Base-by-base conservation (phyloP, 2,113 vertebrate genomes). In the Balaenoptera acutorostrata region DNA sequence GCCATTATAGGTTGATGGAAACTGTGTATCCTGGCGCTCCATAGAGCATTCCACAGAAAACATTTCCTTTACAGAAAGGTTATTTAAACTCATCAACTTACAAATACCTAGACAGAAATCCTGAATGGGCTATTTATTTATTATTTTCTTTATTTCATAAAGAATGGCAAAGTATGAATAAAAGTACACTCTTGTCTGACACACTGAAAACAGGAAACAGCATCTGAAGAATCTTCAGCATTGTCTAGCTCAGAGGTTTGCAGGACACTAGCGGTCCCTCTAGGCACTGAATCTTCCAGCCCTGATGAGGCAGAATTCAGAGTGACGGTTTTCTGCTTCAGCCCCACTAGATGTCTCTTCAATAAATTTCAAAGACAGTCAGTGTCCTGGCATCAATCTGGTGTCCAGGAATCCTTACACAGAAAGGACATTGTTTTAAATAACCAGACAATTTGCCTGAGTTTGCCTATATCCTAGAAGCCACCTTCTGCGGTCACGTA, bases 281-380 rank as follows among this genome's bases (percentile, higher is more conserved):
- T 95, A 69, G n/a, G 49, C 90, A 88, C 84, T 72, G 63, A 85
- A 77, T 96, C 87, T 17, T 52, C n/a, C 52, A 78, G 78, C 10
- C 31, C 33, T 41, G 14, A 0, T 0, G 15, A 46, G 33, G 13
- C 27, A 72, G 72, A 81, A 72, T 83, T 84, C 80, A 89, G 39
- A 93, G 59, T 31, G 64, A 92, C 10, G 46, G 2, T 85, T 84
- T 95, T 97, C 90, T 91, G 44, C 66, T 12, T 81, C n/a, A 25
- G 69, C 59, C 59, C 95, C 97, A 95, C 93, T 96, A 97, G 96
- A 95, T 97, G 96, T 96, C 95, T 97, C 95, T 92, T 93, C 21
- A 90, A 72, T 82, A 44, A 97, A 95, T 61, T 74, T 69, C 41
- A 66, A 49, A 72, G 41, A 81, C 7, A 61, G 20, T 44, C 46